phyloP scores from a whole-genome alignment of 2,797 vertebrate genomes.

The Sebastes variabilis region DNA sequence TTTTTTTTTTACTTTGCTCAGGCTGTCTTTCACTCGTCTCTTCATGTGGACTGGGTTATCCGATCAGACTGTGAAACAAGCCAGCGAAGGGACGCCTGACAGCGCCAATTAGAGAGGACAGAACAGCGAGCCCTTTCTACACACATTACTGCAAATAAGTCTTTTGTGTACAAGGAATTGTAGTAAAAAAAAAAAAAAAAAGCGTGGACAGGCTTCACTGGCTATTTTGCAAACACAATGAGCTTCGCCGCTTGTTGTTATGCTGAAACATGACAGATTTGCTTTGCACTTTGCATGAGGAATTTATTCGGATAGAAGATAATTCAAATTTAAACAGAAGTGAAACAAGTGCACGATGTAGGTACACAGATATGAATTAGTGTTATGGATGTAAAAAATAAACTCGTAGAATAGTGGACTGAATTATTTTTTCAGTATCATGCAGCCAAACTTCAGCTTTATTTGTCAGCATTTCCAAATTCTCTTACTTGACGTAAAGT shows the following conservation, averaged over 20 bases:
- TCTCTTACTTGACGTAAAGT: not conserved
- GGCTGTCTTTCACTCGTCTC: constrained; percentile 59
- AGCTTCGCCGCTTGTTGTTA: constrained; percentile 8
- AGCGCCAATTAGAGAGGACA: constrained; percentile 71
- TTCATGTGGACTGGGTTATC: constrained; percentile 65
- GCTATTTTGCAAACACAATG: constrained; percentile 46
- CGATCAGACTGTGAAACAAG: constrained; percentile 70
- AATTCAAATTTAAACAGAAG: constrained; percentile 10
- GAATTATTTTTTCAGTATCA: not conserved
- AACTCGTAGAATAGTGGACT: not conserved
- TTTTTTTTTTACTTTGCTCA: constrained; percentile 31
- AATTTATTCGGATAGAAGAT: not conserved
- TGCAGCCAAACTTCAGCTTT: not conserved
- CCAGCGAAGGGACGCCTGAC: constrained; percentile 66
- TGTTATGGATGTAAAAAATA: not conserved
- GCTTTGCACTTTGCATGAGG: not conserved
- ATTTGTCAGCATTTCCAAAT: not conserved
- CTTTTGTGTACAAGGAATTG: constrained; percentile 54
- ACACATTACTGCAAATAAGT: constrained; percentile 57
- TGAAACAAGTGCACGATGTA: not conserved
- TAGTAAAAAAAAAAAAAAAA: constrained; percentile 1
- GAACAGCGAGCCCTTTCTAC: constrained; percentile 51
- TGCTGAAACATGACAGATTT: constrained; percentile 36
- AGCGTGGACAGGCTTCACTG: constrained; percentile 11
- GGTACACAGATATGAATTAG: not conserved